phyloP scores from a whole-genome alignment of 2,113 vertebrate genomes.

The Eublepharis macularius region DNA sequence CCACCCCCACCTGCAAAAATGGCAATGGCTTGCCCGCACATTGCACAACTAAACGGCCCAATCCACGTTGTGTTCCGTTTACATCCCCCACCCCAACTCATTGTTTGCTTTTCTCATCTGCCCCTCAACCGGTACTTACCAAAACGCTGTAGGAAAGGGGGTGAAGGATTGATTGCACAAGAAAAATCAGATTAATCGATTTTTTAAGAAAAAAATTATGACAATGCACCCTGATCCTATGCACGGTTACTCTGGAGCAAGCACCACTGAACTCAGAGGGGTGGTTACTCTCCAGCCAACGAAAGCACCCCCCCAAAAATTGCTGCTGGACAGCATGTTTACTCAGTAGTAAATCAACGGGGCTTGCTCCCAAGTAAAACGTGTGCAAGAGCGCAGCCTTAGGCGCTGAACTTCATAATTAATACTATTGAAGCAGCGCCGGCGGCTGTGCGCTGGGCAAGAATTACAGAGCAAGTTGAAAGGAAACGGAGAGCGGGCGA shows the following conservation, averaged over 20 bases:
- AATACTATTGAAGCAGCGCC: no score
- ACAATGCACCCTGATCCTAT: background rate
- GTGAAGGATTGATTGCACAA: no score
- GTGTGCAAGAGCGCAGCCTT: no score
- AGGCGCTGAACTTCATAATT: no score
- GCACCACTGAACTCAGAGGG: background rate
- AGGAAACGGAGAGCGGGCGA: background rate
- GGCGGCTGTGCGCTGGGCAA: no score
- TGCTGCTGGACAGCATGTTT: no score
- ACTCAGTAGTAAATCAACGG: no score
- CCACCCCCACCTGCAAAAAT: conserved; percentile 66
- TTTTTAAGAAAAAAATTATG: no score
- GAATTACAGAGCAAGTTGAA: background rate
- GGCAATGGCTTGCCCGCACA: conserved; percentile 50
- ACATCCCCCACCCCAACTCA: conserved; percentile 56
- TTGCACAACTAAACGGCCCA: conserved; percentile 60
- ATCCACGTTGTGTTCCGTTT: background rate
- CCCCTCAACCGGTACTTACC: background rate
- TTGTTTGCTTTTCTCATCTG: background rate
- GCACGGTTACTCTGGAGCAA: background rate
- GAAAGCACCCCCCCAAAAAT: no score
- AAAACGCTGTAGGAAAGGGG: no score
- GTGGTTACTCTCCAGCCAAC: background rate
- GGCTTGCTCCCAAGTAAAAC: background rate
- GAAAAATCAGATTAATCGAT: no score